phyloP scores from a whole-genome alignment of 2,113 vertebrate genomes.

The Pseudonaja textilis region DNA sequence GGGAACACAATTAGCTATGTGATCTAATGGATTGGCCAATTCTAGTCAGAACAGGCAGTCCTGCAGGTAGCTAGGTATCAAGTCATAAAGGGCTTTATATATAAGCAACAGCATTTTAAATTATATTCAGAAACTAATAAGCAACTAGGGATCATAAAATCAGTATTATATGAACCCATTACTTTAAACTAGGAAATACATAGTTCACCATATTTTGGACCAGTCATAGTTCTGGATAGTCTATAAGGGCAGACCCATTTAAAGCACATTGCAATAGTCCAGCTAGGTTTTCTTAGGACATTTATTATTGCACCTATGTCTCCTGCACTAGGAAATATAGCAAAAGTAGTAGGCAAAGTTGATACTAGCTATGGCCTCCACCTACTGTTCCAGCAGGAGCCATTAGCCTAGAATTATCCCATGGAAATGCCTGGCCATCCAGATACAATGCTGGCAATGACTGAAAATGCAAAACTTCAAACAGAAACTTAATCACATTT shows the following conservation, averaged over 20 bases:
- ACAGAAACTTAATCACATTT: background rate
- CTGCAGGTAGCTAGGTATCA: background rate
- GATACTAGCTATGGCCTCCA: background rate
- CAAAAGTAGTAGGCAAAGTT: background rate
- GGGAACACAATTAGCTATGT: background rate
- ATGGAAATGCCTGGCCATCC: background rate
- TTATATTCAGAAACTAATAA: background rate
- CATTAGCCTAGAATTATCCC: background rate
- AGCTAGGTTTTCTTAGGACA: background rate
- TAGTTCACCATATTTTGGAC: background rate
- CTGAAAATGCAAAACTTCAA: background rate
- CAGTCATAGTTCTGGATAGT: background rate
- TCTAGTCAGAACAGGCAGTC: background rate
- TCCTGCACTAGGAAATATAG: background rate
- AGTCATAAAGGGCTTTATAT: background rate
- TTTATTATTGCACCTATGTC: background rate
- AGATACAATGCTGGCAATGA: background rate
- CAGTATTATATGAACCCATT: background rate
- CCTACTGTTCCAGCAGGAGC: background rate
- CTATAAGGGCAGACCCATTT: background rate
- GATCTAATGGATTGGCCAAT: background rate
- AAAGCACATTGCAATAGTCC: background rate
- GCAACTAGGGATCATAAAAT: background rate
- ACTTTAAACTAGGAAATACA: background rate
- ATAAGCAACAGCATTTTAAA: background rate